Percentiles rank a stretch among this genome's conserved stretches.
Evolutionary conservation across 92 coral and sea anemone genomes (phyloP).

Genomic region (Actinernus sp.): DNA sequence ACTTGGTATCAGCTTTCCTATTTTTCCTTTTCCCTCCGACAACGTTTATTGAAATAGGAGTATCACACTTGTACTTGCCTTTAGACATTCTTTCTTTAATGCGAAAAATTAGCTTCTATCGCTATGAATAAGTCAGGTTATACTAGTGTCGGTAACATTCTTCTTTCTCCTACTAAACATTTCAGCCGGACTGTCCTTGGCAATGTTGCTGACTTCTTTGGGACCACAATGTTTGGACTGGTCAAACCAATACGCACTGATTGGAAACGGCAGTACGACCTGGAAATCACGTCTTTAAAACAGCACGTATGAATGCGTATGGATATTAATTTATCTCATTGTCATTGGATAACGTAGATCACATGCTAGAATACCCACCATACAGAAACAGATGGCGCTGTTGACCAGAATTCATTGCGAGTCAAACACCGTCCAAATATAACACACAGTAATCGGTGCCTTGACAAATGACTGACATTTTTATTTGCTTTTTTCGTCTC

Average conservation of each 20-base stretch:
- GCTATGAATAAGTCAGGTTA: neutral
- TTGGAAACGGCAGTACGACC: slow-evolving; percentile 77
- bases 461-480: no score
- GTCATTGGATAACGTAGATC: no score
- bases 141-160: neutral
- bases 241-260: slow-evolving; percentile 76
- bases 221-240: slow-evolving; percentile 77
- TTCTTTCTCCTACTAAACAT: neutral
- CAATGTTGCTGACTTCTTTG: slow-evolving; percentile 91
- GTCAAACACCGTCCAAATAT: no score
- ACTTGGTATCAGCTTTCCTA: neutral
- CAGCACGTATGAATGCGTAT: slow-evolving; percentile 42
- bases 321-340: no score
- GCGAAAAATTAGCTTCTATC: neutral
- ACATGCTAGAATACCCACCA: no score
- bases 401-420: no score
- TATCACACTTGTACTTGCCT: no score
- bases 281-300: slow-evolving; percentile 19
- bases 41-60: no score
- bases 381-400: no score
- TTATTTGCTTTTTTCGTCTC: no score
- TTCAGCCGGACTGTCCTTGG: slow-evolving; percentile 91
- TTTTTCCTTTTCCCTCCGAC: neutral
- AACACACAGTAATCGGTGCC: no score
- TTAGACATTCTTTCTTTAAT: neutral